A percentile compares a stretch with the other conserved stretches of the same genome.
phyloP scores from a whole-genome alignment of 1,140 invertebrate species.

The Drosophila sulfurigaster region DNA sequence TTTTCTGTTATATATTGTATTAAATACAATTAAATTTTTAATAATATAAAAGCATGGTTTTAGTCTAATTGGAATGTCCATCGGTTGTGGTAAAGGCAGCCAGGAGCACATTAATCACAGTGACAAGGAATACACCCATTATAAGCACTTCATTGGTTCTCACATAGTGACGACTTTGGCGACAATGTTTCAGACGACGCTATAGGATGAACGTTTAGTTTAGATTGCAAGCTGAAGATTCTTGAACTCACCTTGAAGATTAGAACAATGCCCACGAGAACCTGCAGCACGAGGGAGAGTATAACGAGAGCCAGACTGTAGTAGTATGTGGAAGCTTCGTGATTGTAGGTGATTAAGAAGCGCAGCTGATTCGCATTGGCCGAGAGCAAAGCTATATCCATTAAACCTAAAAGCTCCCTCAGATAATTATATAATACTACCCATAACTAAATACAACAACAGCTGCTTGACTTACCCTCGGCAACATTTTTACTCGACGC shows the following conservation, averaged over 20 bases:
- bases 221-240: neutral
- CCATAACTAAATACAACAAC: too few relatives aligned
- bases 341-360: slow-evolving; percentile 87
- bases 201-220: slow-evolving; percentile 15
- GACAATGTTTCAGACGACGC: slow-evolving; percentile 61
- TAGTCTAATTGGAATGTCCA: slow-evolving; percentile 27
- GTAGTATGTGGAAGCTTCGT: slow-evolving; percentile 86
- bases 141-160: slow-evolving; percentile 88
- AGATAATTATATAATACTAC: neutral
- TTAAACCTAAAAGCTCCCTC: slow-evolving; percentile 85
- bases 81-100: slow-evolving; percentile 88
- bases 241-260: slow-evolving; percentile 87
- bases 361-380: slow-evolving; percentile 92
- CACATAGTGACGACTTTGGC: slow-evolving; percentile 63
- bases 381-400: slow-evolving; percentile 90
- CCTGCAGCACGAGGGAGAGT: slow-evolving; percentile 87
- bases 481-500: slow-evolving; percentile 73
- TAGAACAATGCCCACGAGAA: slow-evolving; percentile 88
- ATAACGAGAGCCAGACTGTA: slow-evolving; percentile 86
- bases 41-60: slow-evolving; percentile 7
- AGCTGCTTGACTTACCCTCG: slow-evolving; percentile 49
- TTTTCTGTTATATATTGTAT: slow-evolving; percentile 76
- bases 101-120: slow-evolving; percentile 89
- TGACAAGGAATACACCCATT: slow-evolving; percentile 88
- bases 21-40: slow-evolving; percentile 69